These are phyloP conservation scores for Lepidurus couesii DNA, from an alignment of 1,140 invertebrate species.

Conservation along the genomic window DNA sequence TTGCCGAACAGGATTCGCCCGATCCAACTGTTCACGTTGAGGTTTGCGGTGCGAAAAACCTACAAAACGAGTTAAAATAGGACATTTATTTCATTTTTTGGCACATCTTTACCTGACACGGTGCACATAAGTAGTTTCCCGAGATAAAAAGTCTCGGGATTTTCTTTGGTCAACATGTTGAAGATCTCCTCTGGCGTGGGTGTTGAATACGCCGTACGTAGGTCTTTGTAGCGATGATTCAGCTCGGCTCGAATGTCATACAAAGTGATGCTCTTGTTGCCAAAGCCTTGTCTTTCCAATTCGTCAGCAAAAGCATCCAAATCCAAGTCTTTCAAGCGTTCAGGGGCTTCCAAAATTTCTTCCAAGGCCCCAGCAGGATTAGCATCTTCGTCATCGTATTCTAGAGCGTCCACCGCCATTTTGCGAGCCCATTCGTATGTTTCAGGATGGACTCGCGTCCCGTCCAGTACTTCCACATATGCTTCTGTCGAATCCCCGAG, in stretches of 20 bases:
- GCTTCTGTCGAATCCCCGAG: slow-evolving; percentile 88
- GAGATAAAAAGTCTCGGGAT: slow-evolving; percentile 88
- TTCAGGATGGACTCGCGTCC: slow-evolving; percentile 96
- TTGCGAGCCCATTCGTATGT: slow-evolving; percentile 99
- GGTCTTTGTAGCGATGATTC: slow-evolving; percentile 91
- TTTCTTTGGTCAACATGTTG: slow-evolving; percentile 93
- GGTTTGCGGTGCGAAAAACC: slow-evolving; percentile 79
- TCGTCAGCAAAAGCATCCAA: slow-evolving; percentile 98
- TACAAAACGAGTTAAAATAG: slow-evolving; percentile 35
- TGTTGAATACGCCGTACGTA: slow-evolving; percentile 70
- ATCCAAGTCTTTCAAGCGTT: slow-evolving; percentile 92
- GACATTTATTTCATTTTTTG: neutral
- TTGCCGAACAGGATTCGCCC: slow-evolving; percentile 89
- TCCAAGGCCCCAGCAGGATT: slow-evolving; percentile 95
- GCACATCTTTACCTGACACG: slow-evolving; percentile 52
- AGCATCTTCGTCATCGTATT: slow-evolving; percentile 74
- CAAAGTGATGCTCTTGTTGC: slow-evolving; percentile 93
- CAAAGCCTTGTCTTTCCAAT: slow-evolving; percentile 88
- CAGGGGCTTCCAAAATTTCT: slow-evolving; percentile 93
- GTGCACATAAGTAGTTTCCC: slow-evolving; percentile 77
- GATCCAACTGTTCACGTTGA: slow-evolving; percentile 85
- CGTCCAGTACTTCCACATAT: slow-evolving; percentile 94
- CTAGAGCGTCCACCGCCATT: slow-evolving; percentile 98
- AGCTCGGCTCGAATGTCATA: slow-evolving; percentile 96
- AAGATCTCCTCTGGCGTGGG: slow-evolving; percentile 82